Evolutionary conservation across 2,888 invertebrate species (phyloP), one percentile per base, ranked within the genome.

Genomic region (Noctua janthina): DNA sequence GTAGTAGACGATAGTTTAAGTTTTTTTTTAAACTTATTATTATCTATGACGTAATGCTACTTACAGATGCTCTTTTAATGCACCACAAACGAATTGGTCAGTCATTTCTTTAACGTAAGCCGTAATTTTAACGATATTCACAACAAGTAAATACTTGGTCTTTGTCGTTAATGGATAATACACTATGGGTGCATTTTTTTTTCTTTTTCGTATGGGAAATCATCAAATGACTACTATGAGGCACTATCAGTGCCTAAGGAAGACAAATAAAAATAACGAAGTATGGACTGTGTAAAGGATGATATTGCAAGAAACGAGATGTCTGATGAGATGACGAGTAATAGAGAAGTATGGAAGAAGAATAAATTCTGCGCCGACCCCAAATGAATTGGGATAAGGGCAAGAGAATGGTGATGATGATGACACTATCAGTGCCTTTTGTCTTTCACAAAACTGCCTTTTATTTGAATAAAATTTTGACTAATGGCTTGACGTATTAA

Each of bases 401-500:
- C 46, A 46, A 11, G 46, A 46, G 46, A 46, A 46, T 46, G 46
- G 11, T 46, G 46, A 46, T 46, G 46, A 11, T 46, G 46, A 46
- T 11, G 2, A 49, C 17, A 35, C 23, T n/a, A 66, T 71, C 23
- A 20, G 49, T 66, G 39, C 15, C 20, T 35, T 15, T 20, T 43
- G 20, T 49, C 62, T 79, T 62, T 39, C 23, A 39, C 39, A 77
- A 64, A 13, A 68, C 35, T 54, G n/a, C 56, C 17, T 59, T 71
- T 43, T 17, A 54, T 62, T 69, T n/a, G n/a, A 70, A 49, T 51
- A 51, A 46, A 69, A 20, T 29, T 39, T 39, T 76, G 83, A 74
- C 70, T 70, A 43, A 64, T 23, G 1, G 10, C 17, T n/a, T 79
- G 79, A 83, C 64, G 64, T 74, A 39, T 67, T 51, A 23, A 62